Evolutionary conservation across 92 coral and sea anemone genomes (phyloP).

Genomic region (Zoanthus sociatus): DNA sequence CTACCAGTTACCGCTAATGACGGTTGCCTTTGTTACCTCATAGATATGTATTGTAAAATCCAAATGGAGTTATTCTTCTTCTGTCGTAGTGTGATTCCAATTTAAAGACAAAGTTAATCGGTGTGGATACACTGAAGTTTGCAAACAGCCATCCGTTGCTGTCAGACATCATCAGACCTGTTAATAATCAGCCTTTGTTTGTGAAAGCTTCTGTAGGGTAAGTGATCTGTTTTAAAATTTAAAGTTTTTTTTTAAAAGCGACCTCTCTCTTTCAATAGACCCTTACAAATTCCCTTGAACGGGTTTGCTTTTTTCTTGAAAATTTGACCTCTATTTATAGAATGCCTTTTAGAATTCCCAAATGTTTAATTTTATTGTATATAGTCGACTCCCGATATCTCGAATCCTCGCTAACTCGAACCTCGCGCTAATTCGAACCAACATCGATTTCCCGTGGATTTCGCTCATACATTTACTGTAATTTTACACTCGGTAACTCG

Average conservation of each 20-base stretch:
- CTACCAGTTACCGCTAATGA: not conserved
- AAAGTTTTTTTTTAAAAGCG: not conserved
- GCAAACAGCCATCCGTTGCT: constrained; percentile 20
- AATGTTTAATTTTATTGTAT: too few species aligned
- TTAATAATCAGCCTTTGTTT: constrained; percentile 31
- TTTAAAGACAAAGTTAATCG: not conserved
- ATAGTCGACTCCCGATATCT: too few species aligned
- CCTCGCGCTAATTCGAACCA: too few species aligned
- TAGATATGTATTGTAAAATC: not conserved
- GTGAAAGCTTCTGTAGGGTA: constrained; percentile 30
- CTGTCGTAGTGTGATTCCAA: constrained; percentile 28
- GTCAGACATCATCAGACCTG: constrained; percentile 32
- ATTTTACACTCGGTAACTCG: too few species aligned
- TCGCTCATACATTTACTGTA: too few species aligned
- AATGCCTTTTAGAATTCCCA: too few species aligned
- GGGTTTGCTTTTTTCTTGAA: too few species aligned
- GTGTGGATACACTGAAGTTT: not conserved
- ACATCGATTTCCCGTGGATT: too few species aligned
- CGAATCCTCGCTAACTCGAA: too few species aligned
- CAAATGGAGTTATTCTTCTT: not conserved
- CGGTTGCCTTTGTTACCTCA: not conserved
- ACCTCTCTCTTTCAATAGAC: too few species aligned
- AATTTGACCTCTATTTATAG: too few species aligned
- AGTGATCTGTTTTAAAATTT: not conserved
- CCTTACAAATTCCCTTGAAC: too few species aligned